Base-by-base conservation (phyloP, 53 echinoderm and acorn worm genomes). In the Actinopyga echinites region DNA sequence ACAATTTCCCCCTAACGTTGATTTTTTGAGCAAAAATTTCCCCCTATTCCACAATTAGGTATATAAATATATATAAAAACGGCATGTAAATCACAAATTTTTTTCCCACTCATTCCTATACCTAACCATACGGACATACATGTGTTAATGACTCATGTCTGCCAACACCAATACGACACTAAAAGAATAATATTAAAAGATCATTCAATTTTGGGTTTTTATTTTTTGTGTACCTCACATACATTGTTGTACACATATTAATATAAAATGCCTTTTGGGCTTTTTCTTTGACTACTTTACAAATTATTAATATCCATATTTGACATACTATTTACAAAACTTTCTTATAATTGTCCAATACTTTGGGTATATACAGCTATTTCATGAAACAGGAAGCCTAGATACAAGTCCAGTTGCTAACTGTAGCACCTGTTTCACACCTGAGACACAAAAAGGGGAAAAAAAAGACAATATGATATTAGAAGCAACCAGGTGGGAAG, bases 231-330 rank as follows among this genome's bases (percentile, higher is more conserved):
- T 68, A 68, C 68, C 31, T 68, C 34, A 68, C 68, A 68, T 68
- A 68, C 38, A 68, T 68, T 68, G 68, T 38, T 68, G 68, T 68
- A 68, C 68, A 68, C 68, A 32, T 34, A 68, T 68, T 68, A 68
- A 68, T 68, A 68, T 68, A 68, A 68, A 68, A 68, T 68, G 68
- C 68, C 68, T 17, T 68, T 68, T 68, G 31, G 68, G 15, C 34
- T 68, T 68, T 68, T 68, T 68, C 38, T 49, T 38, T 68, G 68
- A 68, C 68, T 68, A 36, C 68, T 68, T 34, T 68, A 68, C 68
- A 68, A 68, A 68, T 68, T 68, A 68, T 68, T 68, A 34, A 68
- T 68, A 68, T 33, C 34, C 34, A 68, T 33, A 68, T 68, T 33
- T 68, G 35, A 68, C 31, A 33, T 34, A 32, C 38, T 17, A 68